Conservation (phyloP, 2,888 invertebrate species). For the Brenthis ino region DNA sequence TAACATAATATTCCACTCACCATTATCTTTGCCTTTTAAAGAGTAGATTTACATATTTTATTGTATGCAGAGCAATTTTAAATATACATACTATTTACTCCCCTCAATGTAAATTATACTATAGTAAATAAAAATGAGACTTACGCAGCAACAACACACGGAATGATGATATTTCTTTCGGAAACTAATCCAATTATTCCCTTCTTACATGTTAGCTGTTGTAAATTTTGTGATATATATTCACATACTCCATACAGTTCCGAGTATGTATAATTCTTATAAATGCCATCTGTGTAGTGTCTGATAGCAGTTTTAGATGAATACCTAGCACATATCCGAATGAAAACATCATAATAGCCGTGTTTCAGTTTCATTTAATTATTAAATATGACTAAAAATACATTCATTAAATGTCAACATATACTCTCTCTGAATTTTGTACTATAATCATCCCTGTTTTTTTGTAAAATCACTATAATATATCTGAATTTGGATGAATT, state of each 20-base stretch:
- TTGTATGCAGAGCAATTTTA: too few relatives aligned
- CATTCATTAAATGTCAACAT: constrained; percentile 1
- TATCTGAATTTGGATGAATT: too few relatives aligned
- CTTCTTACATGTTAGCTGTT: constrained; percentile 60
- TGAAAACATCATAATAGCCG: constrained; percentile 73
- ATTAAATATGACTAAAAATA: constrained; percentile 4
- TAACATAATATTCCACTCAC: too few relatives aligned
- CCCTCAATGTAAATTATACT: too few relatives aligned
- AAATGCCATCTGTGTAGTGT: constrained; percentile 57
- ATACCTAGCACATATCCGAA: constrained; percentile 64
- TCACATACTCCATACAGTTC: constrained; percentile 74
- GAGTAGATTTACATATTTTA: too few relatives aligned
- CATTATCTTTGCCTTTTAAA: too few relatives aligned
- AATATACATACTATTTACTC: too few relatives aligned
- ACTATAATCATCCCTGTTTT: constrained; percentile 2
- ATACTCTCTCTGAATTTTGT: neutral
- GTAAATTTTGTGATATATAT: constrained; percentile 69
- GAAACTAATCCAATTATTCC: constrained; percentile 76
- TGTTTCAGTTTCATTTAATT: constrained; percentile 52
- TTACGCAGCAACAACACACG: constrained; percentile 82
- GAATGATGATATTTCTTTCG: constrained; percentile 76
- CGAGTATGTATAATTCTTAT: constrained; percentile 67
- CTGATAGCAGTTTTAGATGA: constrained; percentile 64
- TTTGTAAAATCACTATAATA: neutral
- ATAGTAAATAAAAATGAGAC: constrained; percentile 41